Evolutionary conservation across 2,113 vertebrate genomes (phyloP), one percentile per base, ranked within the genome.

Genomic region (Noturus placidus): DNA sequence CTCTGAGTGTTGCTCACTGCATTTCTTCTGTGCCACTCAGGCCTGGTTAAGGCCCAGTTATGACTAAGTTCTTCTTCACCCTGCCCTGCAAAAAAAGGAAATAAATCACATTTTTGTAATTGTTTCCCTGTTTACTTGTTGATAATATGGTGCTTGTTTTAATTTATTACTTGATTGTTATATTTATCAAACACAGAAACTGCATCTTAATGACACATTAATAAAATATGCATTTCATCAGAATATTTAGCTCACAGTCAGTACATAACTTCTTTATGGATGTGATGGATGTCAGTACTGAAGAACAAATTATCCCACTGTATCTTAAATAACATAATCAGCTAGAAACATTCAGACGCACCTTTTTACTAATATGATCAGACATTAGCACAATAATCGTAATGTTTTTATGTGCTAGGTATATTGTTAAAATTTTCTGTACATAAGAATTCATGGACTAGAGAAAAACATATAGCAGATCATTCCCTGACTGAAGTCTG

Each of bases 381-480:
- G 63, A 65, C 11, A n/a, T 33, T 69, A 69, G 38, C 38, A 42
- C 38, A 76, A 76, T 76, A 76, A 46, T 19, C 20, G 4, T 42
- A 69, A 69, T 69, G 9, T 1, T 72, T 22, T 77, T 13, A 77
- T 1, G 2, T 52, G n/a, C 11, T 77, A n/a, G 14, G 14, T 77
- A 14, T 78, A 65, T 33, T 38, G 50, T 22, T 87, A 56, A 52
- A 27, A 42, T 65, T 35, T 54, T 91, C 85, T 91, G 88, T 89
- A 85, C 81, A 85, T 87, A 91, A 78, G 67, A 77, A 82, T 35
- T 87, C 87, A 86, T 50, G 80, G 30, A 90, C 87, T 90, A 89
- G 81, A 92, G 89, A 90, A 90, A 89, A 90, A 91, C 88, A 93
- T 90, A 92, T 81, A 89, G 69, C 81, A 82, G 91, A 92, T 89